These are phyloP conservation scores for Periophthalmodon schlosseri DNA, from an alignment of 2,113 vertebrate genomes.

Conservation along the genomic window DNA sequence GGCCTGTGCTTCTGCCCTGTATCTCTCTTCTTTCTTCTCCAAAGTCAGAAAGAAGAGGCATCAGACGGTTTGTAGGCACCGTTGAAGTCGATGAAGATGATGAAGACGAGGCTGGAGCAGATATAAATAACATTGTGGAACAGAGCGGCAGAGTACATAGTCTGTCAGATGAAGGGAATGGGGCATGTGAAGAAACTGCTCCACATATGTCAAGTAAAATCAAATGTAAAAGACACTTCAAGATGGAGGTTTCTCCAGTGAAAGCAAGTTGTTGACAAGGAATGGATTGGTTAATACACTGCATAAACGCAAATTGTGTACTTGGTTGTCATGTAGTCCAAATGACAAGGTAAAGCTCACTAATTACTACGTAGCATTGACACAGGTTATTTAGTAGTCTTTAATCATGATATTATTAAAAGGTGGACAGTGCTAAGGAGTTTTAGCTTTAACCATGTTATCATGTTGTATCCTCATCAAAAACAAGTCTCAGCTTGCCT, in stretches of 20 bases:
- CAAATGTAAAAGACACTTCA: constrained; percentile 41
- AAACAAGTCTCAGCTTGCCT: no score
- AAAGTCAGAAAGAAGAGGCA: constrained; percentile 58
- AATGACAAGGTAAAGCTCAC: constrained; percentile 7
- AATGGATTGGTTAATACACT: constrained; percentile 17
- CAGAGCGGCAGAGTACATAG: constrained; percentile 29
- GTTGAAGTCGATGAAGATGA: constrained; percentile 31
- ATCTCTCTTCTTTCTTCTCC: constrained; percentile 52
- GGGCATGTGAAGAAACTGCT: constrained; percentile 52
- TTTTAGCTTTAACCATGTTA: no score
- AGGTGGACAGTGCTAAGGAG: no score
- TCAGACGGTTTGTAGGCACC: constrained; percentile 62
- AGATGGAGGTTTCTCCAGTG: constrained; percentile 20
- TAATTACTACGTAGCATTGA: not conserved
- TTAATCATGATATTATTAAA: no score
- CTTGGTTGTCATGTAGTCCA: constrained; percentile 40
- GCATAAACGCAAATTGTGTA: constrained; percentile 5
- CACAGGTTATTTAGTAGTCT: not conserved
- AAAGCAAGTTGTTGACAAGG: constrained; percentile 31
- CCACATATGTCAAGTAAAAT: constrained; percentile 61
- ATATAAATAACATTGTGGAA: constrained; percentile 72
- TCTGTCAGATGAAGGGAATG: constrained; percentile 57
- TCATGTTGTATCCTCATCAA: no score
- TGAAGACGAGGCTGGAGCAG: constrained; percentile 51
- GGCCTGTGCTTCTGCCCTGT: constrained; percentile 38